phyloP scores from a whole-genome alignment of 1,140 invertebrate genomes.

The Linepithema humile region DNA sequence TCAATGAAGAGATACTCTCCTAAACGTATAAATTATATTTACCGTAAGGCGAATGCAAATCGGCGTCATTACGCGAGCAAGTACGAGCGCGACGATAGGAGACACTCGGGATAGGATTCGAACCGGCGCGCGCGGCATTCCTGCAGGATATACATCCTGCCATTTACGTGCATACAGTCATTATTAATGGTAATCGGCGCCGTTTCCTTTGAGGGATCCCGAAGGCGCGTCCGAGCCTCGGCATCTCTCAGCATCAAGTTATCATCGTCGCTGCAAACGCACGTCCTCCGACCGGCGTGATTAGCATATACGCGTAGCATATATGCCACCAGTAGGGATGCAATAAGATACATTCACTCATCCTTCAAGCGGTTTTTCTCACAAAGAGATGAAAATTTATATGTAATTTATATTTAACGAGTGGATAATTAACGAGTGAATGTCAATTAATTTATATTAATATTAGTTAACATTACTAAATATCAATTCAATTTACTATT shows the following conservation, averaged over 20 bases:
- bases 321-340: not conserved
- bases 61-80: slow-evolving; percentile 13
- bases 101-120: not conserved
- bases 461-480: too few species aligned
- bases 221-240: slow-evolving; percentile 55
- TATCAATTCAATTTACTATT: too few species aligned
- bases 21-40: slow-evolving; percentile 38
- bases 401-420: not conserved
- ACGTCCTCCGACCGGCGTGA: slow-evolving; percentile 33
- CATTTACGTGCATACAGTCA: slow-evolving; percentile 72
- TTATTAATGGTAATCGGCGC: slow-evolving; percentile 79
- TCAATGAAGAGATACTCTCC: slow-evolving; percentile 14
- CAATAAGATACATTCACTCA: not conserved
- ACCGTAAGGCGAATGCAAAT: slow-evolving; percentile 34
- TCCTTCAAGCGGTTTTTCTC: not conserved
- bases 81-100: not conserved
- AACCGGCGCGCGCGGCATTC: slow-evolving; percentile 16
- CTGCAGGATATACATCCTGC: not conserved
- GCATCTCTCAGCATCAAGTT: slow-evolving; percentile 38
- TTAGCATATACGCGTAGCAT: slow-evolving; percentile 46
- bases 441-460: too few species aligned
- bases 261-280: slow-evolving; percentile 55
- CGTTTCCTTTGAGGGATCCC: slow-evolving; percentile 73
- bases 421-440: not conserved
- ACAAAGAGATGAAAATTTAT: not conserved